phyloP scores from a whole-genome alignment of 2,888 invertebrate genomes.

The Ecdyonurus torrentis region DNA sequence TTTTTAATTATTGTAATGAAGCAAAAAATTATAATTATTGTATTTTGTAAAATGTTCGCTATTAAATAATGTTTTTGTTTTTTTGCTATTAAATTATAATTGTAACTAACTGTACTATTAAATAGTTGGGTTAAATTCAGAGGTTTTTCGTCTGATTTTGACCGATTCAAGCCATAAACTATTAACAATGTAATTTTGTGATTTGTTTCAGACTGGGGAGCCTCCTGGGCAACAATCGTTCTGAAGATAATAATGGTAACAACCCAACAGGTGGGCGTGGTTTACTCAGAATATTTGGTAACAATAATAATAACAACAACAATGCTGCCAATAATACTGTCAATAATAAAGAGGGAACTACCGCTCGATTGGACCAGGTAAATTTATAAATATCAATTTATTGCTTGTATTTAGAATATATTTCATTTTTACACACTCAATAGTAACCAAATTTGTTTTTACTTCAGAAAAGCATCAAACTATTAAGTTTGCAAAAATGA shows the following conservation, averaged over 20 bases:
- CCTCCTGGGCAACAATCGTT: not conserved
- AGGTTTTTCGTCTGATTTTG: no score
- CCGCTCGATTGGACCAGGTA: not conserved
- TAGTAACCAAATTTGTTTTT: not conserved
- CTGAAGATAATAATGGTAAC: not conserved
- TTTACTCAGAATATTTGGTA: not conserved
- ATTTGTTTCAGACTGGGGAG: not conserved
- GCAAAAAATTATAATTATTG: no score
- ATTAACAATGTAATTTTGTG: no score
- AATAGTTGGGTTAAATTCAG: no score
- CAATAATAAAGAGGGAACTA: conserved; percentile 7
- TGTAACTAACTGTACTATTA: no score
- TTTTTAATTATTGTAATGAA: no score
- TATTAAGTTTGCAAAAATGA: no score
- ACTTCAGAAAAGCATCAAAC: no score
- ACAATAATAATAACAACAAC: conserved; percentile 4
- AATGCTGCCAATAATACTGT: conserved; percentile 16
- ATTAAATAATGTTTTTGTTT: no score
- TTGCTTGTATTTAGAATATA: not conserved
- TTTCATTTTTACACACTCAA: not conserved
- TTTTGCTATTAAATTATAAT: no score
- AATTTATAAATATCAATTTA: not conserved
- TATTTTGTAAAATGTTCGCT: no score
- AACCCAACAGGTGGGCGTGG: not conserved
- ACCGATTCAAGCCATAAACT: no score